phyloP scores from a whole-genome alignment of 2,113 vertebrate genomes.

The Prinia subflava region DNA sequence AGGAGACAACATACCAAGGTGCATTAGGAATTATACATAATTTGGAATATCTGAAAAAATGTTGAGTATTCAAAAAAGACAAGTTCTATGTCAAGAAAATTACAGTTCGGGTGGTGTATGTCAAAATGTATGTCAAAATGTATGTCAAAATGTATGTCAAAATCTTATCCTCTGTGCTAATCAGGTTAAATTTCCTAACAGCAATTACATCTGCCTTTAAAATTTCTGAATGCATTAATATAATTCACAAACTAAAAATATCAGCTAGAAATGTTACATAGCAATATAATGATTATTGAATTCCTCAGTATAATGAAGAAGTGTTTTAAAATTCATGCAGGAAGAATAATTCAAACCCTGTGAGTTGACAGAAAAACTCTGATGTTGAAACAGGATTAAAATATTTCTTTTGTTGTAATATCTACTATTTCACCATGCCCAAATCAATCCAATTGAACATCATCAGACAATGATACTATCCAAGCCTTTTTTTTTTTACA shows the following conservation, averaged over 20 bases:
- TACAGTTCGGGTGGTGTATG: background rate
- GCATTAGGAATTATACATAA: background rate
- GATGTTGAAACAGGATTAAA: background rate
- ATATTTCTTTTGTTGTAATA: background rate
- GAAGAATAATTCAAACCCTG: background rate
- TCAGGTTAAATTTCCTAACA: background rate
- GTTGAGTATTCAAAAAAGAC: background rate
- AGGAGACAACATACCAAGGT: background rate
- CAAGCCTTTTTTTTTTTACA: background rate
- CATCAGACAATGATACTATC: background rate
- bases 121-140: background rate
- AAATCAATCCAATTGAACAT: background rate
- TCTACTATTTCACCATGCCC: background rate
- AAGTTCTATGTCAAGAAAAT: background rate
- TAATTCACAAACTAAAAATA: background rate
- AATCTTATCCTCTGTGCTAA: background rate
- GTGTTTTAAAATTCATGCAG: background rate
- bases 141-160: background rate
- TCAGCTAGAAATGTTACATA: background rate
- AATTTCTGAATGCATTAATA: background rate
- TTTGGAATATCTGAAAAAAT: background rate
- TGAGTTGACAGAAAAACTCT: background rate
- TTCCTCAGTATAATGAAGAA: background rate
- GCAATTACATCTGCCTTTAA: background rate
- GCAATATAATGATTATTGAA: background rate